phyloP scores from a whole-genome alignment of 2,888 invertebrate genomes.

The Incurvaria masculella region DNA sequence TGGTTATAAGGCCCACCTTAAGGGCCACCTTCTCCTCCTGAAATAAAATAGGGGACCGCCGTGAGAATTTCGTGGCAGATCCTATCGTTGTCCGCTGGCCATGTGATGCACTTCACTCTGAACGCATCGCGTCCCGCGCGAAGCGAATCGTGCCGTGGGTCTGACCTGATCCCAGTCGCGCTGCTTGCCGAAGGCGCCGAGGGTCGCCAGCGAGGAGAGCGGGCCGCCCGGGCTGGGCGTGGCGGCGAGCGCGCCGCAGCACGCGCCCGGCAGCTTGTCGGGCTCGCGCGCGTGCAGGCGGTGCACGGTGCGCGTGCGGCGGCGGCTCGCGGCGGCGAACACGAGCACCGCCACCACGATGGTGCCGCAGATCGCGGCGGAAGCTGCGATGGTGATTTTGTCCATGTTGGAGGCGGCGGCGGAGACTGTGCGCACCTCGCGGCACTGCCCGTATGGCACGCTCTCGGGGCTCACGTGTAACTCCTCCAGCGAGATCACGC shows the following conservation, averaged over 20 bases:
- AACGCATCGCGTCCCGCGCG: not conserved
- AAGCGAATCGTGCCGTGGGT: constrained; percentile 3
- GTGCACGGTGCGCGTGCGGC: constrained; percentile 75
- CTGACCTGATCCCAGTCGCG: constrained; percentile 68
- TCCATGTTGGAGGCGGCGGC: constrained; percentile 88
- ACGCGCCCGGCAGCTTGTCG: constrained; percentile 74
- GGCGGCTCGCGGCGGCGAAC: constrained; percentile 82
- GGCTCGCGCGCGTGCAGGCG: constrained; percentile 65
- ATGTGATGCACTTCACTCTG: too few species aligned
- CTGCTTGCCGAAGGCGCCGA: constrained; percentile 81
- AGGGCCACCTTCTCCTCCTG: too few species aligned
- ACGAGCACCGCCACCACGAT: constrained; percentile 88
- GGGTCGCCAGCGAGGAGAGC: constrained; percentile 76
- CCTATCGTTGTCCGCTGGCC: too few species aligned
- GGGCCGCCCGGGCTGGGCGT: constrained; percentile 78
- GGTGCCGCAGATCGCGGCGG: constrained; percentile 89
- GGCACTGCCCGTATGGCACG: constrained; percentile 82
- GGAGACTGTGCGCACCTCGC: constrained; percentile 83
- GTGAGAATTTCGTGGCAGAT: too few species aligned
- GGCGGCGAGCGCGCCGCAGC: constrained; percentile 69
- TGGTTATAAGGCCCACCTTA: too few species aligned
- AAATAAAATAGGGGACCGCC: too few species aligned
- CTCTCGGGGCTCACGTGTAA: constrained; percentile 83
- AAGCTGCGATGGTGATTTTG: constrained; percentile 91
- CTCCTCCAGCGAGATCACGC: constrained; percentile 88